Evolutionary conservation across 2,888 invertebrate genomes (phyloP).

Genomic region (Tetragnatha montana): DNA sequence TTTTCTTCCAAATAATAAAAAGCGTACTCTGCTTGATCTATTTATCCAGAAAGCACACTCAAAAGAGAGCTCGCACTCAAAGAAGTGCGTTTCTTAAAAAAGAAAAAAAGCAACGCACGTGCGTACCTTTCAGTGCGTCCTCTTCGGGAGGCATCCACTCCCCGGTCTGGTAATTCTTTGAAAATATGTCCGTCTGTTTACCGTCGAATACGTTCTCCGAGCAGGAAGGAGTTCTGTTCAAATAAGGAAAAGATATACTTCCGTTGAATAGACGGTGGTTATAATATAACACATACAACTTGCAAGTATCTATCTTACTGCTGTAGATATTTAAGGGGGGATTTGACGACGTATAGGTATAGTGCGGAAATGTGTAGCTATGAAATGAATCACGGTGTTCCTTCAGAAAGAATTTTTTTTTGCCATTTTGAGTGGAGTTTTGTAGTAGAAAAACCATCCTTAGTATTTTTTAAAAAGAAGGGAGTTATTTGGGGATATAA

Average conservation of each 20-base stretch:
- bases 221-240: conserved; percentile 49
- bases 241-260: not conserved
- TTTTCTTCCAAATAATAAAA: too few species aligned
- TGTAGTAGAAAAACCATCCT: too few species aligned
- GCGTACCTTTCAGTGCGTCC: not conserved
- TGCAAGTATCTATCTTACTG: not conserved
- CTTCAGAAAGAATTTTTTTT: too few species aligned
- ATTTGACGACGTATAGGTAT: not conserved
- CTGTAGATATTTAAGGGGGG: not conserved
- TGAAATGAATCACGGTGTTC: too few species aligned
- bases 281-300: not conserved
- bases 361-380: too few species aligned
- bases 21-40: too few species aligned
- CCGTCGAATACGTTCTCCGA: conserved; percentile 63
- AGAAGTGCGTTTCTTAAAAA: too few species aligned
- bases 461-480: too few species aligned
- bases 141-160: not conserved
- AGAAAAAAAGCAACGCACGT: not conserved
- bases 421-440: too few species aligned
- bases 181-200: conserved; percentile 57
- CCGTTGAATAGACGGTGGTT: not conserved
- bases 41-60: too few species aligned
- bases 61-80: too few species aligned
- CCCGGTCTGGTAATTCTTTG: conserved; percentile 69
- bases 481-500: too few species aligned